phyloP scores from a whole-genome alignment of 2,797 vertebrate species.

The Scleropages formosus region DNA sequence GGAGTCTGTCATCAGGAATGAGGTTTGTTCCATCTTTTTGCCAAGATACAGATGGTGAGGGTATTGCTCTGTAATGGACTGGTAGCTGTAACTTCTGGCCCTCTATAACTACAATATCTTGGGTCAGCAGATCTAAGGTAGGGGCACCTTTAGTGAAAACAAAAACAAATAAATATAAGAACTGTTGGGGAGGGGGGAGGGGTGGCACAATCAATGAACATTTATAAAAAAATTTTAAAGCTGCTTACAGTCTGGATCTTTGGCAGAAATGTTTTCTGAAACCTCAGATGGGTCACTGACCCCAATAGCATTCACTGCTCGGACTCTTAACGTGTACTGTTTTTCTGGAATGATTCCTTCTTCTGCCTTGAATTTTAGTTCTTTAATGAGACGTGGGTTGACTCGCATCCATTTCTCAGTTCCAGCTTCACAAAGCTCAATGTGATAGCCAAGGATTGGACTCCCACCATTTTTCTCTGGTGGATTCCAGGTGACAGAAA shows the following conservation, averaged over 20 bases:
- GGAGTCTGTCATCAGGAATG: conserved; percentile 80
- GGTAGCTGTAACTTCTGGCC: conserved; percentile 89
- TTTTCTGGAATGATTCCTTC: conserved; percentile 91
- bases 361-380: conserved; percentile 86
- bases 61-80: conserved; percentile 87
- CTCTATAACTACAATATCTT: conserved; percentile 89
- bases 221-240: conserved; percentile 7
- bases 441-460: conserved; percentile 86
- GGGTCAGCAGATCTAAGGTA: conserved; percentile 84
- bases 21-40: conserved; percentile 94
- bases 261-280: conserved; percentile 90
- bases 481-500: conserved; percentile 90
- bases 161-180: background rate
- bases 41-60: conserved; percentile 86
- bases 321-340: conserved; percentile 89
- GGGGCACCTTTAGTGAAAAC: conserved; percentile 75
- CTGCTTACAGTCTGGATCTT: conserved; percentile 88
- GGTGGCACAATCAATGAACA: no score
- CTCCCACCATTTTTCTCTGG: conserved; percentile 88
- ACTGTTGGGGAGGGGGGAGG: background rate
- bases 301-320: conserved; percentile 89
- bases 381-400: conserved; percentile 95
- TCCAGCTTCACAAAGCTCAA: conserved; percentile 91
- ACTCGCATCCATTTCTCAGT: conserved; percentile 98
- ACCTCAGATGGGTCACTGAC: conserved; percentile 94